Conservation (phyloP, 2,113 vertebrate genomes). For the Jaculus jaculus region DNA sequence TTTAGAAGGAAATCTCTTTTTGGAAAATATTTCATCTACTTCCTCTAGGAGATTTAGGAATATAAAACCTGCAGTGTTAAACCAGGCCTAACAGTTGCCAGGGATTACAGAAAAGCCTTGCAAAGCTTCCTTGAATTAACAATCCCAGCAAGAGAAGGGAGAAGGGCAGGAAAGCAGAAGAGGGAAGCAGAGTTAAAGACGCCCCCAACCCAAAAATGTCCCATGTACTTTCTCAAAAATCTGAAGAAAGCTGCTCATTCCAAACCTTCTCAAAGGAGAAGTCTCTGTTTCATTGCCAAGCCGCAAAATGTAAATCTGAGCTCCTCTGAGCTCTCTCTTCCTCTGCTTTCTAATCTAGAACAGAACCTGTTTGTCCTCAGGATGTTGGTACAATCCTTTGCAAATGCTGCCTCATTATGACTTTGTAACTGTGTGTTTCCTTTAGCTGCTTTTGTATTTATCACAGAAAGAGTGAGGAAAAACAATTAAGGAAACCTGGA, state of each 20-base stretch:
- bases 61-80: neutral
- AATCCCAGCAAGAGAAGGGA: neutral
- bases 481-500: neutral
- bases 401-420: slow-evolving; percentile 33
- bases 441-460: slow-evolving; percentile 42
- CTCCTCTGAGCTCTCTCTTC: slow-evolving; percentile 31
- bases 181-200: neutral
- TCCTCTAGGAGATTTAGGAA: slow-evolving; percentile 20
- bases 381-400: neutral
- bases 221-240: neutral
- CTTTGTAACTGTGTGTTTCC: slow-evolving; percentile 43
- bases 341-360: slow-evolving; percentile 20
- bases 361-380: neutral
- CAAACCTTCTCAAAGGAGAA: neutral
- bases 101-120: neutral
- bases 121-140: neutral
- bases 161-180: neutral
- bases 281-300: slow-evolving; percentile 39
- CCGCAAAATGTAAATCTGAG: neutral
- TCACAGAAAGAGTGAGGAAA: slow-evolving; percentile 35
- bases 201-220: neutral
- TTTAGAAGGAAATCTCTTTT: slow-evolving; percentile 23
- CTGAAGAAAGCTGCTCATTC: neutral
- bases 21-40: neutral
- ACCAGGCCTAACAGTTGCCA: neutral